Conservation (phyloP, 2,888 invertebrate genomes). For the Lasioglossum villosulum region DNA sequence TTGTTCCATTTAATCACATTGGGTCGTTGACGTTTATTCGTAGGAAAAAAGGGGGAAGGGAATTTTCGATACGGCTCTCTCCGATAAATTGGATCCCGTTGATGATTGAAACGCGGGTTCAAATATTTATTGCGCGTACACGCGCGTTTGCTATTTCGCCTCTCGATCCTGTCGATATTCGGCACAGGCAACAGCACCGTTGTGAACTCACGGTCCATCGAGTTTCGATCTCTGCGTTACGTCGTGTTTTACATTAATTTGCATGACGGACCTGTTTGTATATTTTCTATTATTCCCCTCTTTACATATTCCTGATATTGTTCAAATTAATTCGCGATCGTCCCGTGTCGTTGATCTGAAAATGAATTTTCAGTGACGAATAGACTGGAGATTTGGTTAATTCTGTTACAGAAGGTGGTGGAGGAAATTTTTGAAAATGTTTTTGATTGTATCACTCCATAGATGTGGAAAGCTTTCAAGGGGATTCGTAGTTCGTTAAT, state of each 20-base stretch:
- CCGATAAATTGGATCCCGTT: constrained; percentile 49
- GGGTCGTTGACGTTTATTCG: constrained; percentile 10
- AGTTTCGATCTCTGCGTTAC: not conserved
- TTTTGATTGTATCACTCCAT: too few species aligned
- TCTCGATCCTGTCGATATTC: constrained; percentile 33
- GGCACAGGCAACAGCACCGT: not conserved
- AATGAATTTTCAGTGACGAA: not conserved
- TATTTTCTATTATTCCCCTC: not conserved
- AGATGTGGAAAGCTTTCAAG: not conserved
- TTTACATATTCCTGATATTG: not conserved
- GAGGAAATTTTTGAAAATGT: too few species aligned
- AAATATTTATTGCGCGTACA: constrained; percentile 55
- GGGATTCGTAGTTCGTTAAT: not conserved
- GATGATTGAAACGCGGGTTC: constrained; percentile 40
- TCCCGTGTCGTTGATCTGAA: not conserved
- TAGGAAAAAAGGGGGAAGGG: constrained; percentile 24
- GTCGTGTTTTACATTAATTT: not conserved
- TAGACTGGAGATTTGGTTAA: not conserved
- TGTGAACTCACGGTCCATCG: not conserved
- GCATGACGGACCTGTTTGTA: not conserved
- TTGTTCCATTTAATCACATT: constrained; percentile 48
- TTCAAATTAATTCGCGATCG: not conserved
- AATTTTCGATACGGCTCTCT: constrained; percentile 30
- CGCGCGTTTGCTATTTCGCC: constrained; percentile 35
- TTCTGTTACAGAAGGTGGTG: not conserved